phyloP scores from a whole-genome alignment of 2,888 invertebrate genomes.

The Drosophila quinaria region DNA sequence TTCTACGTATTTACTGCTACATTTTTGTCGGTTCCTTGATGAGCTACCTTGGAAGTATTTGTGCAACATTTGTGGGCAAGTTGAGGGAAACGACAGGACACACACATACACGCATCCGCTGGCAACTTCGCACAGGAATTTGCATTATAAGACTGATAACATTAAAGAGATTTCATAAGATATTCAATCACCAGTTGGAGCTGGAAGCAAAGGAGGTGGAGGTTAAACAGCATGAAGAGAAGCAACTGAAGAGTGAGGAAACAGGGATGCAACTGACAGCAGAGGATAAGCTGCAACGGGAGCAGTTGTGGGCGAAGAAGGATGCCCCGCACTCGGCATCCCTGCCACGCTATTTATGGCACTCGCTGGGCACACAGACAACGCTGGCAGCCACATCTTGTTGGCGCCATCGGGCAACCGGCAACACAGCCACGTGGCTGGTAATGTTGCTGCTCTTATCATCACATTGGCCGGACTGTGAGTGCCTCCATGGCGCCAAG shows the following conservation, averaged over 20 bases:
- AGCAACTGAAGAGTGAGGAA: conserved; percentile 28
- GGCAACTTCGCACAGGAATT: conserved; percentile 75
- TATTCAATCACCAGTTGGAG: conserved; percentile 50
- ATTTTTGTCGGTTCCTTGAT: conserved; percentile 66
- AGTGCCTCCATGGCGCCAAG: conserved; percentile 86
- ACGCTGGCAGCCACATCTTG: conserved; percentile 26
- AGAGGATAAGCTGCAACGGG: not conserved
- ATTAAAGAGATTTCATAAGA: conserved; percentile 83
- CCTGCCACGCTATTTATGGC: conserved; percentile 45
- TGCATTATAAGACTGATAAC: conserved; percentile 85
- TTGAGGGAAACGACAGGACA: conserved; percentile 5
- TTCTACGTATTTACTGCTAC: conserved; percentile 70
- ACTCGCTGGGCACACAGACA: conserved; percentile 32
- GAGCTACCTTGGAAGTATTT: conserved; percentile 65
- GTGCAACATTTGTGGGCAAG: conserved; percentile 51
- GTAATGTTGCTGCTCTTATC: conserved; percentile 74
- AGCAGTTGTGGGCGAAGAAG: conserved; percentile 3
- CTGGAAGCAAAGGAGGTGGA: conserved; percentile 16
- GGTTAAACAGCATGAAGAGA: conserved; percentile 6
- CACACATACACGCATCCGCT: conserved; percentile 14
- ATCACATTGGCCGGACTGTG: conserved; percentile 78
- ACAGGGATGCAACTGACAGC: not conserved
- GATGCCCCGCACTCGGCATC: conserved; percentile 28
- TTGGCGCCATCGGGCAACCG: conserved; percentile 45
- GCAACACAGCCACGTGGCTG: conserved; percentile 39